phyloP scores from a whole-genome alignment of 2,113 vertebrate genomes.

The Apodemus sylvaticus region DNA sequence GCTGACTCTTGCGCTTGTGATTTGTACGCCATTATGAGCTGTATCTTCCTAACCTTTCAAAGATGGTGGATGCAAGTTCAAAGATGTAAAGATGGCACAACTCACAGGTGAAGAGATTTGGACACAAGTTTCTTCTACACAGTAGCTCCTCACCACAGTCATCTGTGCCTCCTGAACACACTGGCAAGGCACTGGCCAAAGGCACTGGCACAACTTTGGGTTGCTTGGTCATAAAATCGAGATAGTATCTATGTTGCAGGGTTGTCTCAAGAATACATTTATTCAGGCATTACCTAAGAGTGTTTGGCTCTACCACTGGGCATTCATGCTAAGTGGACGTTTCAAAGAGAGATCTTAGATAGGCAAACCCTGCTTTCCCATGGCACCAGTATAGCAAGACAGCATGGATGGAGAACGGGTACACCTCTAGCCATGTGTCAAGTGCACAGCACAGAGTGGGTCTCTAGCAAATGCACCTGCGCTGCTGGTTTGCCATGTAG shows the following conservation, averaged over 20 bases:
- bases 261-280: not conserved
- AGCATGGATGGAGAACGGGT: not conserved
- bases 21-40: not conserved
- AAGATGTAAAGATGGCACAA: not conserved
- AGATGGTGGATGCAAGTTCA: not conserved
- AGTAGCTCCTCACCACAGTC: not conserved
- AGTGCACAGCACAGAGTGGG: not conserved
- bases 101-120: not conserved
- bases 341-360: not conserved
- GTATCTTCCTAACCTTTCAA: not conserved
- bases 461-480: not conserved
- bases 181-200: accelerated
- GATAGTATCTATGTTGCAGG: not conserved
- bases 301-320: not conserved
- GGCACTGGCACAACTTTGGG: not conserved
- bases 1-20: not conserved
- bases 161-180: not conserved
- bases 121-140: not conserved
- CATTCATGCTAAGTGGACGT: not conserved
- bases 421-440: too few relatives aligned
- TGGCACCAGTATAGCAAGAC: not conserved
- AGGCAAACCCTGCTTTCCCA: not conserved
- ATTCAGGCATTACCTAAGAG: not conserved
- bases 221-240: not conserved
- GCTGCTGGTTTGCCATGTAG: not conserved